Evolutionary conservation across 30 jellyfish, hydroid and myxozoan species (phyloP).

Genomic region (Nemopilema nomurai): DNA sequence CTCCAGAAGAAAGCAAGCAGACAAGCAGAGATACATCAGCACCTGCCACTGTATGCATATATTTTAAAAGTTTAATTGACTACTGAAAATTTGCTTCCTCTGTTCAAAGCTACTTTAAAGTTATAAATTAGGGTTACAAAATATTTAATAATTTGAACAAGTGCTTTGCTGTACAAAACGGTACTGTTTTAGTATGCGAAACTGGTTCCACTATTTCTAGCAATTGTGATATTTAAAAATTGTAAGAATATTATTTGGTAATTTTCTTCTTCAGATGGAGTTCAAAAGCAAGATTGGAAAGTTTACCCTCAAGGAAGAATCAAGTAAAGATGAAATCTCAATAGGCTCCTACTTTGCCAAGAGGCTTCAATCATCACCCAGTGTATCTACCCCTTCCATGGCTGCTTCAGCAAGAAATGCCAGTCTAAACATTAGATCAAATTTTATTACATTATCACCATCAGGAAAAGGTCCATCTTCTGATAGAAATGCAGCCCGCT

Average conservation of each 20-base stretch:
- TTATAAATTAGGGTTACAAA: too few relatives aligned
- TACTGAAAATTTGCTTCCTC: too few relatives aligned
- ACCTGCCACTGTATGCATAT: slow-evolving; percentile 20
- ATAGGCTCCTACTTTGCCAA: slow-evolving; percentile 62
- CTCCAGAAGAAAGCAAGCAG: slow-evolving; percentile 66
- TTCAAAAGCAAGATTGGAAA: slow-evolving; percentile 57
- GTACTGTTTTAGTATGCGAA: too few relatives aligned
- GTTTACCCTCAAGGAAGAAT: slow-evolving; percentile 51
- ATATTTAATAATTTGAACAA: too few relatives aligned
- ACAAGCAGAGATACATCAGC: not conserved
- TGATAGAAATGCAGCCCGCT: not conserved
- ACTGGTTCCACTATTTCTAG: too few relatives aligned
- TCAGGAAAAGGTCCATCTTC: slow-evolving; percentile 3
- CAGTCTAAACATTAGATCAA: slow-evolving; percentile 31
- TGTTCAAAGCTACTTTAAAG: too few relatives aligned
- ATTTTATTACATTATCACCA: slow-evolving; percentile 35
- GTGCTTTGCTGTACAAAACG: too few relatives aligned
- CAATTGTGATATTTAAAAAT: too few relatives aligned
- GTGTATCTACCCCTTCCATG: slow-evolving; percentile 40
- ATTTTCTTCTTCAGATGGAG: slow-evolving; percentile 8
- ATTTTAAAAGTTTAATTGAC: too few relatives aligned
- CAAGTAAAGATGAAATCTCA: slow-evolving; percentile 44
- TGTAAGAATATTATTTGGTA: not conserved
- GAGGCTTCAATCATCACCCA: slow-evolving; percentile 21
- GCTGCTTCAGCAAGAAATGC: slow-evolving; percentile 96